Conservation (phyloP, 1,140 invertebrate species). For the Trypoxylus dichotomus region DNA sequence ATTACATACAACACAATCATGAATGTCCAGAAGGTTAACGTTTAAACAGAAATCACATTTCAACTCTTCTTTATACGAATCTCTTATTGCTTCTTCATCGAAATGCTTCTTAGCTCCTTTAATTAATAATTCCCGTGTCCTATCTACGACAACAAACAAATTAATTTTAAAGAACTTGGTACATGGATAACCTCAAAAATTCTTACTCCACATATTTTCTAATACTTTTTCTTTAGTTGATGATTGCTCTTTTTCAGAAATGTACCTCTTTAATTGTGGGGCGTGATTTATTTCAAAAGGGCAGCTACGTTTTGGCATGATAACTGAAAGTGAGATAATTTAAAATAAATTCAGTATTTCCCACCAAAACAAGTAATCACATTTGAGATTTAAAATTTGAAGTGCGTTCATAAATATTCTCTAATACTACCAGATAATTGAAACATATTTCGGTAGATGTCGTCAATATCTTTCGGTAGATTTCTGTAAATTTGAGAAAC, state of each 20-base stretch:
- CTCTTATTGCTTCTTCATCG: background rate
- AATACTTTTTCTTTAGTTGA: background rate
- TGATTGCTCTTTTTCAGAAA: background rate
- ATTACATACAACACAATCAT: background rate
- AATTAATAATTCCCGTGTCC: conserved; percentile 4
- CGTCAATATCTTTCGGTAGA: too few species aligned
- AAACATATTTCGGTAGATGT: too few species aligned
- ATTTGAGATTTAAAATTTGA: background rate
- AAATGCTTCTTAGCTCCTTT: background rate
- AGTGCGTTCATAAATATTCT: background rate
- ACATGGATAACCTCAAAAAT: conserved; percentile 1
- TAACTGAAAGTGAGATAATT: background rate
- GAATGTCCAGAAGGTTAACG: background rate
- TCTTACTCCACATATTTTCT: conserved; percentile 22
- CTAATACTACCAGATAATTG: too few species aligned
- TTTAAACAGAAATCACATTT: conserved; percentile 24
- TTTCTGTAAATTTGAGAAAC: too few species aligned
- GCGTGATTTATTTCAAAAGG: conserved; percentile 16
- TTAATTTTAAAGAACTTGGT: background rate
- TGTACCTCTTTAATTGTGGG: conserved; percentile 17
- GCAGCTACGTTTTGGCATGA: conserved; percentile 16
- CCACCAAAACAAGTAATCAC: background rate
- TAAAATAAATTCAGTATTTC: background rate
- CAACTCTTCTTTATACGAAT: background rate
- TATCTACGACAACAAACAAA: background rate